Evolutionary conservation across 2,113 vertebrate genomes (phyloP), one percentile per base, ranked within the genome.

Genomic region (Phrynosoma platyrhinos): DNA sequence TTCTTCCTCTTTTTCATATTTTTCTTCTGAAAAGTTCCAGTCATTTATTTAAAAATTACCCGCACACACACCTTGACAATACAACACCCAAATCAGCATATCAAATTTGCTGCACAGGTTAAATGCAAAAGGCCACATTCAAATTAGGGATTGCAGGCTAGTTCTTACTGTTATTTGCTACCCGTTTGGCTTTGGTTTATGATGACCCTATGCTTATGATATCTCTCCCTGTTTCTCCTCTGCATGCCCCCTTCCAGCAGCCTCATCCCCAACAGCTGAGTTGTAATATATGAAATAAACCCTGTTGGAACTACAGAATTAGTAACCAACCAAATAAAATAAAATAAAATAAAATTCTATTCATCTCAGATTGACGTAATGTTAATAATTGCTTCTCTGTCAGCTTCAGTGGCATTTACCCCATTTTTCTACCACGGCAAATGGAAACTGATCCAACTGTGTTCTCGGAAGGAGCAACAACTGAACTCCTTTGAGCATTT

Each of bases 321-420:
- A 16, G 18, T 27, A 25, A 76, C 5, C n/a, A 62, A 32, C 76
- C 20, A 30, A 7, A 87, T 85, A 79, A 82, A 10, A 87, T 82
- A 55, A 7, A 72, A 2, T 47, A 47, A 80, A 30, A 36, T 9
- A 23, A 13, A 30, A 9, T 75, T 18, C n/a, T 40, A 7, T 32
- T 71, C 9, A 2, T 13, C 13, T 8, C 6, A 64, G 25, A 42
- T 2, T 1, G 0, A 23, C 27, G 25, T 69, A 53, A 27, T 8
- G 32, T 30, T 81, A 5, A 4, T 21, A 74, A 74, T 16, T 40
- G 23, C 69, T 42, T 58, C 32, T 36, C 66, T 21, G 32, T 27
- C 0, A 58, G 42, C 83, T 90, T 85, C 0, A 0, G 83, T 69
- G 52, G 55, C 92, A 91, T 88, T 85, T 90, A 90, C 89, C 79